Evolutionary conservation across 1,140 invertebrate species (phyloP).

Genomic region (Pectinophora gossypiella): DNA sequence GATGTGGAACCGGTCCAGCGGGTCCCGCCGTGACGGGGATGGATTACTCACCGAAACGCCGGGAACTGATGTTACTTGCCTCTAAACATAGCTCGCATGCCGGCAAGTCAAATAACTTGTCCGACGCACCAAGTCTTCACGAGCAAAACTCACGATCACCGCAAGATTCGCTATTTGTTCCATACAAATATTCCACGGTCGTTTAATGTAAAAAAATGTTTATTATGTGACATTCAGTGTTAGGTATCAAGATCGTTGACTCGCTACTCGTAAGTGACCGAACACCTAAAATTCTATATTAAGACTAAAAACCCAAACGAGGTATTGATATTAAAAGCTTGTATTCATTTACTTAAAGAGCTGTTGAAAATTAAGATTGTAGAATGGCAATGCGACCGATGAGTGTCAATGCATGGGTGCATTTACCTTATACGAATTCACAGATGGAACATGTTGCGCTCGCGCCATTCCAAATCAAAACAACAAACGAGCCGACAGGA

Average conservation of each 20-base stretch:
- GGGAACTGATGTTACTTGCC: conserved; percentile 28
- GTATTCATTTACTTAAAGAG: too few species aligned
- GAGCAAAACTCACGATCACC: neutral
- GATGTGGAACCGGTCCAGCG: conserved; percentile 63
- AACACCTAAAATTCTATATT: too few species aligned
- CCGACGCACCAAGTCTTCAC: neutral
- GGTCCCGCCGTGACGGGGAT: conserved; percentile 43
- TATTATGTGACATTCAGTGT: neutral
- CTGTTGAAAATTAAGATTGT: too few species aligned
- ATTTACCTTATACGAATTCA: conserved; percentile 19
- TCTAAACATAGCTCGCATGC: conserved; percentile 22
- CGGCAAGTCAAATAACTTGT: conserved; percentile 2
- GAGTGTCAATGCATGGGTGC: neutral
- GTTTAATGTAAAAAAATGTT: neutral
- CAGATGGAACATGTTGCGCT: conserved; percentile 38
- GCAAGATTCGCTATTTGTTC: too few species aligned
- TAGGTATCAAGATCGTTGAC: too few species aligned
- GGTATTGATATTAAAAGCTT: too few species aligned
- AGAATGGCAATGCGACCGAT: neutral
- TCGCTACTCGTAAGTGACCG: too few species aligned
- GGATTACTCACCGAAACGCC: conserved; percentile 55
- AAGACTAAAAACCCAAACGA: too few species aligned
- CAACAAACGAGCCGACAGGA: conserved; percentile 64
- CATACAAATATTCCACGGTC: neutral
- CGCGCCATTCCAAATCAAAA: conserved; percentile 61